Evolutionary conservation across 2,113 vertebrate genomes (phyloP).

Genomic region (Ursus arctos): DNA sequence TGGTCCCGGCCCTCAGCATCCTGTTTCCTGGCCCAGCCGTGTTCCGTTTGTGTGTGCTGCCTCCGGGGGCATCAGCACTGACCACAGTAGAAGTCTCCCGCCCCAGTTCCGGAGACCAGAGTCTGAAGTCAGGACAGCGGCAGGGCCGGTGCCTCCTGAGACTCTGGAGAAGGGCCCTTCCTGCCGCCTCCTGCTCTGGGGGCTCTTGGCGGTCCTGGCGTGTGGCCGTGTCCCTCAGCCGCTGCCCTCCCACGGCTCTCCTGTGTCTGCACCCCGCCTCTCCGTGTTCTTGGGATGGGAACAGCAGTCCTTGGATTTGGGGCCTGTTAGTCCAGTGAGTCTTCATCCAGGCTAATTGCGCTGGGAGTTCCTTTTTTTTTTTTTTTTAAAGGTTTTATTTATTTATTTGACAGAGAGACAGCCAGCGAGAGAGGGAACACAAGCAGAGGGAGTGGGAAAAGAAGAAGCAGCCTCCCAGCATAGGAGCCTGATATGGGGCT

Average conservation of each 20-base stretch:
- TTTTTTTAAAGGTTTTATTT: too few species aligned
- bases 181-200: too few species aligned
- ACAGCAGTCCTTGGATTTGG: not conserved
- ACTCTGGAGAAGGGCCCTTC: not conserved
- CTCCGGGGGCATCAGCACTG: not conserved
- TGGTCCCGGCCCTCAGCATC: not conserved
- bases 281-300: not conserved
- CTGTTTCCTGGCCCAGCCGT: not conserved
- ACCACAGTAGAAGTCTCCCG: not conserved
- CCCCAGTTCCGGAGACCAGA: not conserved
- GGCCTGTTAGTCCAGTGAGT: rapidly evolving
- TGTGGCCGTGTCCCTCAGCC: not conserved
- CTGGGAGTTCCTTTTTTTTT: too few species aligned
- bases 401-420: too few species aligned
- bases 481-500: too few species aligned
- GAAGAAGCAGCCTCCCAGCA: too few species aligned
- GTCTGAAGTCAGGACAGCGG: not conserved
- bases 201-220: not conserved
- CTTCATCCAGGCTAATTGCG: rapidly evolving
- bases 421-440: too few species aligned
- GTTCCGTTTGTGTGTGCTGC: not conserved
- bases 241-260: not conserved
- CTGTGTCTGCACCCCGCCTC: not conserved
- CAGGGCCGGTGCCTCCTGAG: not conserved
- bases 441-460: too few species aligned